A percentile compares a stretch with the other conserved stretches of the same genome.
phyloP scores from a whole-genome alignment of 2,888 invertebrate genomes.

The Petrolisthes manimaculis region DNA sequence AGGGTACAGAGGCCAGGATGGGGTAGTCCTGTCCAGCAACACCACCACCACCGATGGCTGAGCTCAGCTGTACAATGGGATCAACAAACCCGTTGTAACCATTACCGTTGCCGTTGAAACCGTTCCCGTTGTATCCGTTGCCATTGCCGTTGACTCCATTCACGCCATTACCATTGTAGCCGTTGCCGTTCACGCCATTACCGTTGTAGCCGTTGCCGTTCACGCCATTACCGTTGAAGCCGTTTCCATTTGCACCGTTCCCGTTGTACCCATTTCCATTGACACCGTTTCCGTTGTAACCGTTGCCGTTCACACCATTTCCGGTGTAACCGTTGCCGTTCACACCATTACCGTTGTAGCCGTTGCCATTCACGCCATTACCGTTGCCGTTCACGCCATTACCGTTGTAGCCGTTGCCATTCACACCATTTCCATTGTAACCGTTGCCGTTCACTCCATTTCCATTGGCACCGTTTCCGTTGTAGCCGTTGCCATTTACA shows the following conservation, averaged over 20 bases:
- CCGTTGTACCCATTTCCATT: constrained; percentile 6
- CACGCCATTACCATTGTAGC: too few species aligned
- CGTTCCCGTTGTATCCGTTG: too few species aligned
- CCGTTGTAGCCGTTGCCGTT: too few species aligned
- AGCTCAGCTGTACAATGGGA: too few species aligned
- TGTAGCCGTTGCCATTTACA: not conserved
- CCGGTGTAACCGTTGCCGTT: not conserved
- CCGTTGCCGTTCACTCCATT: not conserved
- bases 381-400: not conserved
- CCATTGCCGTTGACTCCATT: too few species aligned
- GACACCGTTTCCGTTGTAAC: not conserved
- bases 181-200: too few species aligned
- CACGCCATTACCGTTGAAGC: not conserved
- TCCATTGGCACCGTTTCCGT: not conserved
- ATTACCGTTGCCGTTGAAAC: too few species aligned
- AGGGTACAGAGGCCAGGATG: too few species aligned
- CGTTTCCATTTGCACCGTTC: not conserved
- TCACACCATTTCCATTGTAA: not conserved
- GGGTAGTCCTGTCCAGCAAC: too few species aligned
- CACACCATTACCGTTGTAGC: not conserved
- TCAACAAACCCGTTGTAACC: too few species aligned
- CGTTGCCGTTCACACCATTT: not conserved
- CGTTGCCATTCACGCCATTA: too few species aligned
- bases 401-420: constrained; percentile 7
- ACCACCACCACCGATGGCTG: too few species aligned